A percentile compares a stretch with the other conserved stretches of the same genome.
Evolutionary conservation across 2,113 vertebrate genomes (phyloP).

Genomic region (Trichechus manatus): DNA sequence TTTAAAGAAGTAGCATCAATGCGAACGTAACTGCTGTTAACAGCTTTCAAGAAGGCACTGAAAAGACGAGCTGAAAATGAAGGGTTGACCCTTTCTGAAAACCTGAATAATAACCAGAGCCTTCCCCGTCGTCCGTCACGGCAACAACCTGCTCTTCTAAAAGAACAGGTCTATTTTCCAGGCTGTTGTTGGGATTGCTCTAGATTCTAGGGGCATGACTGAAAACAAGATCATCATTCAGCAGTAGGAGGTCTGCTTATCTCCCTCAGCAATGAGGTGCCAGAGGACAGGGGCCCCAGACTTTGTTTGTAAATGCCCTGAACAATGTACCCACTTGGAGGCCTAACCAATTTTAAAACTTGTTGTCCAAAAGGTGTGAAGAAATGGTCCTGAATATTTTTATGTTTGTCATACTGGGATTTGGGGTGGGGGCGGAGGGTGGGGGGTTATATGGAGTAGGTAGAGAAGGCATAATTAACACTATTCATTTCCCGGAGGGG

Average conservation of each 20-base stretch:
- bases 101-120: constrained; percentile 84
- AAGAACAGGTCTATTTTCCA: constrained; percentile 86
- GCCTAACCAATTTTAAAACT: constrained; percentile 67
- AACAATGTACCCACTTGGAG: constrained; percentile 79
- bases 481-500: constrained; percentile 60
- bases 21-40: constrained; percentile 72
- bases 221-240: constrained; percentile 89
- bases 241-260: constrained; percentile 86
- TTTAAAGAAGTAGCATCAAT: constrained; percentile 77
- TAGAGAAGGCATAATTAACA: constrained; percentile 80
- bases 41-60: constrained; percentile 71
- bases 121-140: constrained; percentile 83
- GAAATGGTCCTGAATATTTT: not conserved
- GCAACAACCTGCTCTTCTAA: constrained; percentile 83
- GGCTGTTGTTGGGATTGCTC: constrained; percentile 85
- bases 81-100: constrained; percentile 76
- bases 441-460: not conserved
- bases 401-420: constrained; percentile 44
- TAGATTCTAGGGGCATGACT: constrained; percentile 86
- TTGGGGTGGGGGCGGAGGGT: not conserved
- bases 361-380: constrained; percentile 59
- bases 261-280: constrained; percentile 84
- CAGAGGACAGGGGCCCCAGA: constrained; percentile 75
- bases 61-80: constrained; percentile 80
- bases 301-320: constrained; percentile 74